phyloP scores from a whole-genome alignment of 2,113 vertebrate species.

The Lynx canadensis region DNA sequence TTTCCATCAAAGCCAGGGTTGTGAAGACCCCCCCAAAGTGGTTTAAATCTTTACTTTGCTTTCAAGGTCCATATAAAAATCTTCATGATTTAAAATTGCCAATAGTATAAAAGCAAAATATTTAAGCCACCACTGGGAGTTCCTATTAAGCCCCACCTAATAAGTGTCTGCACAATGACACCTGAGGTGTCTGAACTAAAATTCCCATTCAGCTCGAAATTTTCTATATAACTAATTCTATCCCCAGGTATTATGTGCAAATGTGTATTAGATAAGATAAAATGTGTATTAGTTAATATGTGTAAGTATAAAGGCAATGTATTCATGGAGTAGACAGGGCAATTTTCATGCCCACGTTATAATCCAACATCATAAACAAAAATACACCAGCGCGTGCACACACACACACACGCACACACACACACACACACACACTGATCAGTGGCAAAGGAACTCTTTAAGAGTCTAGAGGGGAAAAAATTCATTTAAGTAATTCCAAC shows the following conservation, averaged over 20 bases:
- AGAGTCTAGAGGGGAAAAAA: not conserved
- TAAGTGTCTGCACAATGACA: slow-evolving; percentile 63
- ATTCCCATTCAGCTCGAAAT: not conserved
- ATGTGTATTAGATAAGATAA: not conserved
- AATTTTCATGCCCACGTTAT: not conserved
- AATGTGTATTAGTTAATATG: not conserved
- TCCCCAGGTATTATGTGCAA: not conserved
- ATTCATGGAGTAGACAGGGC: not conserved
- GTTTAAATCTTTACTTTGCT: not conserved
- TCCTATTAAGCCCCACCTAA: slow-evolving; percentile 61
- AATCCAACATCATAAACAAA: not conserved
- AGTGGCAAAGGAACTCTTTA: not conserved
- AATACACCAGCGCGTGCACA: not conserved
- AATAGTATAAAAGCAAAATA: slow-evolving; percentile 29
- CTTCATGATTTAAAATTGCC: not conserved
- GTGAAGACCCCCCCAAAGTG: not conserved
- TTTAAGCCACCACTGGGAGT: slow-evolving; percentile 67
- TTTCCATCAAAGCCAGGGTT: not conserved
- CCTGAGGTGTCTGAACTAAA: slow-evolving; percentile 6
- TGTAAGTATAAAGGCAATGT: not conserved
- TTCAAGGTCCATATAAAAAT: not conserved
- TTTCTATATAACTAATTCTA: slow-evolving; percentile 16
- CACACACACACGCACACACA: not conserved
- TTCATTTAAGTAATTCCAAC: not conserved
- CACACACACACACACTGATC: not conserved